Evolutionary conservation across 2,888 invertebrate genomes (phyloP), one percentile per base, ranked within the genome.

Genomic region (Chorisops tibialis): DNA sequence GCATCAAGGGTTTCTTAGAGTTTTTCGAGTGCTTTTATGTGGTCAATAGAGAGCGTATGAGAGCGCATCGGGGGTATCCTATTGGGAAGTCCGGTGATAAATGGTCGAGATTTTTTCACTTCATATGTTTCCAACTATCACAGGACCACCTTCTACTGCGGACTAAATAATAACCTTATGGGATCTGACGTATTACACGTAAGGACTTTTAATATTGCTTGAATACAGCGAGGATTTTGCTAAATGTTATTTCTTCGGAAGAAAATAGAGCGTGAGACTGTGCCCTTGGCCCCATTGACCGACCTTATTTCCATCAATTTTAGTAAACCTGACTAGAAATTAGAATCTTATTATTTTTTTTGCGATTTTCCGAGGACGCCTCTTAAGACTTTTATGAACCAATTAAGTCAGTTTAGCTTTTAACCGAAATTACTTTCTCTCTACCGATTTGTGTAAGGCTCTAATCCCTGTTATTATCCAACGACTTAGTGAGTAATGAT

Each of bases 401-500:
- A 41, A 59, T 50, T 50, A 52, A 38, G 54, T 59, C 41, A 48
- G 50, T 52, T 59, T n/a, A 21, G 59, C 37, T 38, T 38, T 62
- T 38, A 52, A 30, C 58, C 14, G 18, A 54, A 64, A 58, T 61
- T 58, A 51, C 48, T 61, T 50, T 54, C 39, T 16, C 58, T 41
- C 19, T 35, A 30, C 41, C 14, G 58, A 51, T 11, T 35, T 30
- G 30, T 11, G 30, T 56, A 30, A 35, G 35, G 52, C 59, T 56
- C 50, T 63, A 63, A 65, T 61, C 51, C 60, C 39, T 51, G 65
- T 48, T 58, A 56, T 61, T 54, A 65, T 58, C 63, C 63, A 45
- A 52, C 45, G 63, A 58, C 63, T 63, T 63, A 63, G 58, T 61
- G 58, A 65, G 61, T 63, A 49, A 59, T 48, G 64, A 61, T 61